Evolutionary conservation across 2,888 invertebrate species (phyloP).

Genomic region (Caenorhabditis sp.): DNA sequence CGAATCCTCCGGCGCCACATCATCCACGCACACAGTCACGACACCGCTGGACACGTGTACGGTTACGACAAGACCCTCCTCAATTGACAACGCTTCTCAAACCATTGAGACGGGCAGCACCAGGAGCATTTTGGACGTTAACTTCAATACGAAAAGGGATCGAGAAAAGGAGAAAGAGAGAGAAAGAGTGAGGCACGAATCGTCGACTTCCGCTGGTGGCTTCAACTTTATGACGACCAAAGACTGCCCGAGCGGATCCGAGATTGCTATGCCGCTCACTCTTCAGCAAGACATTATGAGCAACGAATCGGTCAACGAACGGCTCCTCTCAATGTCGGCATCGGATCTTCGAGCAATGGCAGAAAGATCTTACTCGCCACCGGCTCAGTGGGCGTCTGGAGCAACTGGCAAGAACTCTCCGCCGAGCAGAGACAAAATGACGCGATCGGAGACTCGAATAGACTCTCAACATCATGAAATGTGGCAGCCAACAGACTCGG

Average conservation of each 20-base stretch:
- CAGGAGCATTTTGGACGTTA: conserved; percentile 57
- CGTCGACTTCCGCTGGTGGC: no score
- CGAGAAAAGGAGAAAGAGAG: conserved; percentile 8
- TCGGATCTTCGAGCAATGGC: conserved; percentile 40
- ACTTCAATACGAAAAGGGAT: conserved; percentile 58
- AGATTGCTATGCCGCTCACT: no score
- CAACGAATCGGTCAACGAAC: conserved; percentile 36
- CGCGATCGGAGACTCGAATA: conserved; percentile 49
- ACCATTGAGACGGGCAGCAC: conserved; percentile 58
- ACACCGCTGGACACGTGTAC: conserved; percentile 38
- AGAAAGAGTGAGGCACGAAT: conserved; percentile 30
- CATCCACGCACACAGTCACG: conserved; percentile 43
- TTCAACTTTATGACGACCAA: no score
- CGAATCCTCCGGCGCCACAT: conserved; percentile 48
- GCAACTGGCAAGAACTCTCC: no score
- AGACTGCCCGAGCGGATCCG: conserved; percentile 1
- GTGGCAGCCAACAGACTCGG: conserved; percentile 44
- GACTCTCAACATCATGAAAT: conserved; percentile 45
- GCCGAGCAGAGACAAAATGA: conserved; percentile 33
- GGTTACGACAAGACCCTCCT: conserved; percentile 54
- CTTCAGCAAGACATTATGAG: conserved; percentile 9
- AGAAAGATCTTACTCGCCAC: conserved; percentile 47
- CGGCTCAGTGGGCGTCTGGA: conserved; percentile 20
- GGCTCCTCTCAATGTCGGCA: conserved; percentile 37
- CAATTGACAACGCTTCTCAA: conserved; percentile 66